Evolutionary conservation across 2,888 invertebrate genomes (phyloP), one percentile per base, ranked within the genome.

Genomic region (Lobophora halterata): DNA sequence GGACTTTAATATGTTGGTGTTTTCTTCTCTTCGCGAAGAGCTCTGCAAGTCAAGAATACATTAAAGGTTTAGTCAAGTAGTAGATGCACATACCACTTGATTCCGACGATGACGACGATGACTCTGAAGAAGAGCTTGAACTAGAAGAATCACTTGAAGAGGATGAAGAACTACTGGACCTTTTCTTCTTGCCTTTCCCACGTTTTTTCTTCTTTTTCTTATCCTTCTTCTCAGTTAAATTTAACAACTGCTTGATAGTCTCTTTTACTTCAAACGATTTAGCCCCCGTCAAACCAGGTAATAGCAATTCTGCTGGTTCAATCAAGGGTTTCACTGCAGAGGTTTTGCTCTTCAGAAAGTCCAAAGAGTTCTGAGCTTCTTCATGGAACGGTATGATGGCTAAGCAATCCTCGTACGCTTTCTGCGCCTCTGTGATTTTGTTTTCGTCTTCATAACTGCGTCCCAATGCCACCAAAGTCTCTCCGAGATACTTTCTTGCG

Each of bases 401-500:
- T 29, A 96, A 78, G 67, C 96, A 96, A 67, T 94, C 94, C 61
- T 93, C 93, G 59, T 96, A 96, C 0, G 95, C 93, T 57, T 95
- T 95, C 37, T 93, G 89, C 0, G 96, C 96, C 53, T 96, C 95
- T 1, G 95, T 93, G 32, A 93, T 90, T 58, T 95, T 95, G 64
- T 93, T 94, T 55, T 95, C 95, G 58, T 95, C 95, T 68, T 96
- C 96, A 69, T 94, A 95, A 67, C 95, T 96, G 28, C 95, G 91
- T 17, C 96, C 97, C 29, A 95, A 83, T 0, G 97, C 97, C 0
- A 97, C 94, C 24, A 97, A 80, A 0, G 97, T 98, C 77, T 98
- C 97, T 16, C 96, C 95, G 89, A 97, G 92, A 80, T 98, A 98
- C 74, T 97, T 97, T 38, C 95, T 91, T 16, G 97, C 98, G 81